Evolutionary conservation across 1,140 invertebrate species (phyloP).

Genomic region (Drosophila sulfurigaster): DNA sequence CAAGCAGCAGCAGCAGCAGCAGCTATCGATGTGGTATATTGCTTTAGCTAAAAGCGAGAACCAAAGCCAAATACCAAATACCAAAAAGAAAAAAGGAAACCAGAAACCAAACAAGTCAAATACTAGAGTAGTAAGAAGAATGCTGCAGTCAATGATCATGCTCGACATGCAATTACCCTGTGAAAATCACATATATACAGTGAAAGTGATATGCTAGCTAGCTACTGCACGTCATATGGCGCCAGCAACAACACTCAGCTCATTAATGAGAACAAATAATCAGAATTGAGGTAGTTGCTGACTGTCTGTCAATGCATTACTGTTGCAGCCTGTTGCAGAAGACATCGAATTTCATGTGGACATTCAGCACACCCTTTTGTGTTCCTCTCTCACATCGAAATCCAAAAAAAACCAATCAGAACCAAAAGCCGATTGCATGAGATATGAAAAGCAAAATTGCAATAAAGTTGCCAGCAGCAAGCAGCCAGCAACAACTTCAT

Average conservation of each 20-base stretch:
- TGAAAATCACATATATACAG: background rate
- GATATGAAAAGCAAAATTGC: background rate
- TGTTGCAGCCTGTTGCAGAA: no score
- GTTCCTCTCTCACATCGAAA: background rate
- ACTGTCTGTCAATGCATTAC: no score
- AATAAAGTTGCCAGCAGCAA: constrained; percentile 9
- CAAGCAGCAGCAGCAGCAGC: no score
- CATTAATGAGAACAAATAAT: no score
- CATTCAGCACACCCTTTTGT: background rate
- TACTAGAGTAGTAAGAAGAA: background rate
- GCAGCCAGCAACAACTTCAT: background rate
- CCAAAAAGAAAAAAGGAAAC: background rate
- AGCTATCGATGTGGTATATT: background rate
- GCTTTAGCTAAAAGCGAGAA: background rate
- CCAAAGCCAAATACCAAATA: background rate
- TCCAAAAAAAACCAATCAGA: constrained; percentile 8
- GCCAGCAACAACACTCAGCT: background rate
- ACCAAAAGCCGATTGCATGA: background rate
- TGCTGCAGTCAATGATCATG: background rate
- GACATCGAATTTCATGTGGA: no score
- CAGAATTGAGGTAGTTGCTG: no score
- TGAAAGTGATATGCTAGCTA: background rate
- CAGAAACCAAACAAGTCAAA: background rate
- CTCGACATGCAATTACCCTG: background rate
- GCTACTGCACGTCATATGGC: background rate